A percentile compares a stretch with the other conserved stretches of the same genome.
phyloP scores from a whole-genome alignment of 2,797 vertebrate genomes.

The Amniataba percoides region DNA sequence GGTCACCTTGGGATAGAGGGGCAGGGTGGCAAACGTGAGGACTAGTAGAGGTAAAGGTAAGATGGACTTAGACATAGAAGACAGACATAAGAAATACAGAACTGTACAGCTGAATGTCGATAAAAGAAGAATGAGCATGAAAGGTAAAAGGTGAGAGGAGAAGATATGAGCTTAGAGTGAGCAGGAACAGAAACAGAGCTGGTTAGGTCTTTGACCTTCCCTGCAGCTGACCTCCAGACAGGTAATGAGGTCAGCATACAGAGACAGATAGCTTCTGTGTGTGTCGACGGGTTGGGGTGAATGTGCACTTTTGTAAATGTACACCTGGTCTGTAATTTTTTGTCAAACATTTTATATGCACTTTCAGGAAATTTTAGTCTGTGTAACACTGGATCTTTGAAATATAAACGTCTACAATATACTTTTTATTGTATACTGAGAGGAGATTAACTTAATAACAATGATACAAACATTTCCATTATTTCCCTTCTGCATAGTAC shows the following conservation, averaged over 20 bases:
- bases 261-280: slow-evolving; percentile 64
- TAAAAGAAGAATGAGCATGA: slow-evolving; percentile 70
- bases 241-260: slow-evolving; percentile 66
- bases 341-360: background rate
- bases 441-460: background rate
- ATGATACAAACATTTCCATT: background rate
- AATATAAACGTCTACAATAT: background rate
- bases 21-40: slow-evolving; percentile 64
- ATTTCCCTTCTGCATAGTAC: background rate
- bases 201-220: slow-evolving; percentile 70
- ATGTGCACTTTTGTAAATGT: slow-evolving; percentile 19
- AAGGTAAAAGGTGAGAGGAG: slow-evolving; percentile 75
- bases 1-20: slow-evolving; percentile 85
- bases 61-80: slow-evolving; percentile 68
- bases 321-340: slow-evolving; percentile 25
- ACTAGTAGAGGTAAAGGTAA: slow-evolving; percentile 68
- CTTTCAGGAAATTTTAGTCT: background rate
- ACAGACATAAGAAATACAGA: slow-evolving; percentile 75
- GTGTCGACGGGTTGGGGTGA: background rate
- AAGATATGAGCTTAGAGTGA: slow-evolving; percentile 63
- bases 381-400: background rate
- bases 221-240: slow-evolving; percentile 56
- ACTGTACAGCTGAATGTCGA: slow-evolving; percentile 67
- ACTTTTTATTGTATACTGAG: background rate
- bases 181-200: slow-evolving; percentile 60